Base-by-base conservation (phyloP, 2,888 invertebrate genomes). In the Coleophora flavipennella region DNA sequence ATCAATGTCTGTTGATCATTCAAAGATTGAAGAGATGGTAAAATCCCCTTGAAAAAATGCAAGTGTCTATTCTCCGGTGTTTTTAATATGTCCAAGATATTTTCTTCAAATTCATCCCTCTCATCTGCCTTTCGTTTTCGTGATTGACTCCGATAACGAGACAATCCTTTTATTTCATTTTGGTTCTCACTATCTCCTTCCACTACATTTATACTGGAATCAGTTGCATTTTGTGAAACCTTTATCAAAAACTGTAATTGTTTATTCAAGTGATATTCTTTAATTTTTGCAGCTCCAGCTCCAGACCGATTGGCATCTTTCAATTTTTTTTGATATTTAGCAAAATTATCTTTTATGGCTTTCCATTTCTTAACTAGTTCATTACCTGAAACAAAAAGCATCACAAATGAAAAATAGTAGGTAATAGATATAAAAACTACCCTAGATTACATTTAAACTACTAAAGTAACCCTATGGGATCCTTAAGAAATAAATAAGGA, bases 271-370 rank as follows among this genome's bases (percentile, higher is more conserved):
- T 40, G 40, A 36, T 36, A 38, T 41, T 40, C 35, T 40, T 38
- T 44, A 33, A 36, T 31, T 41, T 38, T 44, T 32, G 38, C 4
- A 33, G 40, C 36, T 33, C 43, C 39, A 41, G 43, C 36, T 42
- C 40, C 42, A 32, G 42, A 42, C 29, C 40, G 31, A 40, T 35
- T 40, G 38, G 40, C 40, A 38, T 36, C 36, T 40, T 42, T 40
- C 8, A 35, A 8, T 35, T 39, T 42, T 38, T 41, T 42, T 40
- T 39, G 13, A 34, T 42, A 42, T 40, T 40, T 45, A 35, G 33
- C 12, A 42, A 40, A 45, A 36, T 29, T 40, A 42, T 45, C 40
- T 40, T 40, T 42, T 31, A 45, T 42, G 38, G 38, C 41, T 38
- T 42, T 42, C 35, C 41, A 41, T 32, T 39, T 41, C 39, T 44